A percentile compares a stretch with the other conserved stretches of the same genome.
Evolutionary conservation across 1,140 invertebrate genomes (phyloP).

Genomic region (Drosophila repletoides): DNA sequence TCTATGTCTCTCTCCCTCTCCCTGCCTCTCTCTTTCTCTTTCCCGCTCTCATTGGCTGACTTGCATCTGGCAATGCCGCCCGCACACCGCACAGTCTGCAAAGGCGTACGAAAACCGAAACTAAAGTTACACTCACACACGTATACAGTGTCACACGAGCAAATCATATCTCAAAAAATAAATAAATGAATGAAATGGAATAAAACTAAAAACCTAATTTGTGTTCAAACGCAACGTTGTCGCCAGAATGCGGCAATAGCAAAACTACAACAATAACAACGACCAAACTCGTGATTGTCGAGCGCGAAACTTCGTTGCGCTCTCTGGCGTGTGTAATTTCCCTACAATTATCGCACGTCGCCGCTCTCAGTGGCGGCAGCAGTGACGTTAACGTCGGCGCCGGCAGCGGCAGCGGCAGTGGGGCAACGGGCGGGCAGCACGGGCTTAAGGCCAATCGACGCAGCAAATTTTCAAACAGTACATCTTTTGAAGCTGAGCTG

Average conservation of each 20-base stretch:
- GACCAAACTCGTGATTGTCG: constrained; percentile 22
- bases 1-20: neutral
- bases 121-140: constrained; percentile 7
- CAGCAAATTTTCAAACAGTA: constrained; percentile 77
- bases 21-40: constrained; percentile 4
- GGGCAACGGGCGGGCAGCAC: constrained; percentile 46
- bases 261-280: constrained; percentile 13
- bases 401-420: constrained; percentile 26
- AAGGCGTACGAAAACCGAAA: constrained; percentile 14
- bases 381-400: constrained; percentile 22
- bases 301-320: constrained; percentile 17
- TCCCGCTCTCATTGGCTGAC: constrained; percentile 16
- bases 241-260: constrained; percentile 17
- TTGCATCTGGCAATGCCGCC: constrained; percentile 51
- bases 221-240: constrained; percentile 31
- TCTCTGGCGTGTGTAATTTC: constrained; percentile 66
- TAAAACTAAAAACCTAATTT: constrained; percentile 27
- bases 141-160: constrained; percentile 1
- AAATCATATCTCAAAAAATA: constrained; percentile 8
- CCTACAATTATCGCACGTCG: constrained; percentile 72
- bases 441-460: constrained; percentile 76
- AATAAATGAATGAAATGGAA: constrained; percentile 2
- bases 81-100: constrained; percentile 11
- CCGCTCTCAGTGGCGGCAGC: constrained; percentile 14
- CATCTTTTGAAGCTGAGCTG: constrained; percentile 74